Percentiles rank a stretch among this genome's conserved stretches.
phyloP scores from a whole-genome alignment of 2,888 invertebrate genomes.

The Caenorhabditis becei region DNA sequence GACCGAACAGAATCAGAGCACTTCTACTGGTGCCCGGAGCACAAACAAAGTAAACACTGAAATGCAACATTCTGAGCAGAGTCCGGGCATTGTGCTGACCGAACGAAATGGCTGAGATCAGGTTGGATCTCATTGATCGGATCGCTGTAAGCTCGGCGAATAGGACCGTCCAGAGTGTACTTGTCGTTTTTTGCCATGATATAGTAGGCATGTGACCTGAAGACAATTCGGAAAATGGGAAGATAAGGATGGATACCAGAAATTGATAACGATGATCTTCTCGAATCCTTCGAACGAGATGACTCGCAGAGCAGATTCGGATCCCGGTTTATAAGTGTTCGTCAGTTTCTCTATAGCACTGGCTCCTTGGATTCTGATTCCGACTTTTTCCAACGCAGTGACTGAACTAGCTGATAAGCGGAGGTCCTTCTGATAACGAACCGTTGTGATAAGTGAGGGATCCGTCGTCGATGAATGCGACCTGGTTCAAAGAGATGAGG shows the following conservation, averaged over 20 bases:
- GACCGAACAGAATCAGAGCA: conserved; percentile 39
- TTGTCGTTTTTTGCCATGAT: conserved; percentile 14
- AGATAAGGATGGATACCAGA: background rate
- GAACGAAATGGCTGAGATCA: conserved; percentile 20
- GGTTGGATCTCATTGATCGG: conserved; percentile 15
- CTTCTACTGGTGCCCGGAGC: conserved; percentile 41
- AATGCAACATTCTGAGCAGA: conserved; percentile 2
- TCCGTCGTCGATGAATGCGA: conserved; percentile 16
- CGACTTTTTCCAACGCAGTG: background rate
- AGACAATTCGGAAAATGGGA: background rate
- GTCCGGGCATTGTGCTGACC: background rate
- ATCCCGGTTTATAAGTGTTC: background rate
- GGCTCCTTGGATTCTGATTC: conserved; percentile 14
- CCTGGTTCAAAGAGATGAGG: conserved; percentile 1
- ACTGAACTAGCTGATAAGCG: background rate
- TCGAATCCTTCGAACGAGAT: conserved; percentile 1
- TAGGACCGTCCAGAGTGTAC: background rate
- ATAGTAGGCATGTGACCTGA: conserved; percentile 27
- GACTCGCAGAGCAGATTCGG: conserved; percentile 23
- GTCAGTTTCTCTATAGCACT: background rate
- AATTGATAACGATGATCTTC: conserved; percentile 27
- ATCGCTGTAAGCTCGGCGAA: too few relatives aligned
- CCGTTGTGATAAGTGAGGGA: conserved; percentile 4
- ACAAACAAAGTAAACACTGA: conserved; percentile 49
- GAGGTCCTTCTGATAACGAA: background rate